phyloP scores from a whole-genome alignment of 1,140 invertebrate genomes.

The Macrocentrus cingulum region DNA sequence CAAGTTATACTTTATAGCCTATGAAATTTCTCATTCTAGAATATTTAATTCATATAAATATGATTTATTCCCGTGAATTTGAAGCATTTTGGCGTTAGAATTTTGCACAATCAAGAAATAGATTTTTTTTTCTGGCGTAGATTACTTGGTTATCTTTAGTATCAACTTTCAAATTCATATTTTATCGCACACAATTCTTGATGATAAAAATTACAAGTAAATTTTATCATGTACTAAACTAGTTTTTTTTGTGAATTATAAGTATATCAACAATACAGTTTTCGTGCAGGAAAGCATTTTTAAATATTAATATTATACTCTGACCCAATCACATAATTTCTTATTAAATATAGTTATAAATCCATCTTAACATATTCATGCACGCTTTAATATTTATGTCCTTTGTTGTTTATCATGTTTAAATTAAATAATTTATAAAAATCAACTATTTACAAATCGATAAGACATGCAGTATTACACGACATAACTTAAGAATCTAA shows the following conservation, averaged over 20 bases:
- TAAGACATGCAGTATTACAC: conserved; percentile 49
- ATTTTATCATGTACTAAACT: background rate
- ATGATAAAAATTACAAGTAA: background rate
- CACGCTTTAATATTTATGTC: conserved; percentile 2
- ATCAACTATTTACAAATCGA: conserved; percentile 57
- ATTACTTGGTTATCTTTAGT: no score
- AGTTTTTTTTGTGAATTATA: background rate
- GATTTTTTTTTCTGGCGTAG: no score
- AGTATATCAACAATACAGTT: conserved; percentile 4
- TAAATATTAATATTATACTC: conserved; percentile 1
- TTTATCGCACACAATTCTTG: background rate
- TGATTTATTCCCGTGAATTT: no score
- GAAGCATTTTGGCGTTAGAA: background rate
- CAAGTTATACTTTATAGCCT: conserved; percentile 14
- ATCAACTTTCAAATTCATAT: no score
- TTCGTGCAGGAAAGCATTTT: conserved; percentile 14
- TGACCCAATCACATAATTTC: conserved; percentile 1
- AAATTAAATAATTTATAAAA: conserved; percentile 56
- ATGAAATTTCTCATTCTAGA: conserved; percentile 4
- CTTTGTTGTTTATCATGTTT: conserved; percentile 30
- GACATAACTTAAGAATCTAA: conserved; percentile 41
- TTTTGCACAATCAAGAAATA: no score
- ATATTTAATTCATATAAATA: background rate
- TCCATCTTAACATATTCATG: background rate
- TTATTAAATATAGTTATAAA: background rate